Base-by-base conservation (phyloP, 2,113 vertebrate species). In the Cyanoliseus patagonus region DNA sequence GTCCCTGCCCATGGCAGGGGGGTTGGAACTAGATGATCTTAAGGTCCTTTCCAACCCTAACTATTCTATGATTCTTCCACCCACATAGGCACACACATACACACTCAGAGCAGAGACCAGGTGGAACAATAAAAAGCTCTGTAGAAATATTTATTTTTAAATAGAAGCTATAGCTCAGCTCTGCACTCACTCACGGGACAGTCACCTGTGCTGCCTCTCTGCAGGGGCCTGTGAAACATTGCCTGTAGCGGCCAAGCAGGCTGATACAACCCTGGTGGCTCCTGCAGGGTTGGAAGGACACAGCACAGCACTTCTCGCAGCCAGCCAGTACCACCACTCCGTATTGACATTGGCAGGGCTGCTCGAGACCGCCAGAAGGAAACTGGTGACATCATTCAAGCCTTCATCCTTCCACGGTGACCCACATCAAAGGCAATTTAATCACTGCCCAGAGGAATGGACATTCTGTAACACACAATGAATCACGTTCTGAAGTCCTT, bases 311-410 rank as follows among this genome's bases (percentile, higher is more conserved):
- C 42, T 92, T 83, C 75, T 92, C 4, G 0, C 74, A 90, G 79
- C 79, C 94, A 91, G 83, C 57, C 94, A 91, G 78, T 87, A 80
- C 67, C 89, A 91, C 46, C 20, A 11, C 35, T 70, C 68, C 2
- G 0, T 97, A 59, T 97, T 97, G 95, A 97, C 94, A 86, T 94
- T 97, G 97, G 96, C 95, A 97, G 59, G 16, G 10, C 52, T 86
- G 86, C 69, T 35, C 0, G 1, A 76, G 94, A 82, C 94, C 0
- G 0, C 85, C 85, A 94, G 70, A 90, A 51, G 51, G 76, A 90
- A 96, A 80, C 51, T 63, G 85, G 64, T 97, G 96, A 97, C 89
- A 91, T 97, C 95, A 96, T 93, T 76, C 73, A 96, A 96, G 85
- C 80, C 95, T 86, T 90, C 93, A 91, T 94, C 95, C 89, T 83